Evolutionary conservation across 2,888 invertebrate species (phyloP), one percentile per base, ranked within the genome.

Genomic region (Coelopa pilipes): DNA sequence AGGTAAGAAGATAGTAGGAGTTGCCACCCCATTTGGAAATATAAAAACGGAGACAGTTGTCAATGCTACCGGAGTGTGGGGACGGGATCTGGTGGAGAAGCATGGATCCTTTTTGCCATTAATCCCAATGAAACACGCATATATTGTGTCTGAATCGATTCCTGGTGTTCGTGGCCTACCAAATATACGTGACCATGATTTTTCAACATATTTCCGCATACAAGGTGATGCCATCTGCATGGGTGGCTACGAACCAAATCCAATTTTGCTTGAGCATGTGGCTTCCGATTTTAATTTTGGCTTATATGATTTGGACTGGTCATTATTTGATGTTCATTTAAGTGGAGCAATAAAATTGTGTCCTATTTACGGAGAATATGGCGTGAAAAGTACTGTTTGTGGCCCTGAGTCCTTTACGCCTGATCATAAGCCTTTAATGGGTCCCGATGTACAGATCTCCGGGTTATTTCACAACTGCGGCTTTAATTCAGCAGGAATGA

Each of bases 361-460:
- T 74, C 96, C 97, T 0, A 89, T 90, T 76, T 90, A 96, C 76
- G 91, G 90, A 47, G 89, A 90, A 10, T 90, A 92, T 9, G 96
- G 96, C 1, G 92, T 97, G 21, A 96, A 94, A 85, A 93, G 94
- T 55, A 95, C 95, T 0, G 92, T 96, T 1, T 97, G 96, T 83
- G 97, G 97, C 0, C 96, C 96, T 0, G 96, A 97, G 85, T 93
- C 95, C 1, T 97, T 97, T 84, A 97, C 97, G 0, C 95, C 96
- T 0, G 97, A 97, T 85, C 96, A 96, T 83, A 96, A 92, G 81
- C 96, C 97, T 0, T 84, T 97, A 49, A 89, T 97, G 89, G 97
- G 96, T 80, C 93, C 93, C 75, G 93, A 93, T 82, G 91, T 92
- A 11, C 89, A 90, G 3, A 74, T 88, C 67, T 66, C 79, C 87